These are phyloP conservation scores for Morbakka virulenta DNA, from an alignment of 30 jellyfish, hydroid and myxozoan genomes.

Conservation along the genomic window DNA sequence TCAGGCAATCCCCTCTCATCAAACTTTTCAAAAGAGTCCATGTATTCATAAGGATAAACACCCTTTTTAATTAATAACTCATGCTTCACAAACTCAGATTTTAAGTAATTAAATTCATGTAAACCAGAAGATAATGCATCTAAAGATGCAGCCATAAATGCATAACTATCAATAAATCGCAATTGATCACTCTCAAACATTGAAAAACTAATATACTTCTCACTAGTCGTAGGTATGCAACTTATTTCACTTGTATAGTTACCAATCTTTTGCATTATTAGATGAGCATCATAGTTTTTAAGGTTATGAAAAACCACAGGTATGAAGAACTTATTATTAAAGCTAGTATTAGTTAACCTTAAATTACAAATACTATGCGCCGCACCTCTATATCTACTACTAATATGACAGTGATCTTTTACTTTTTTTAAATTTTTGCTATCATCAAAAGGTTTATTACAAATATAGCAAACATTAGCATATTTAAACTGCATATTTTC, in stretches of 20 bases:
- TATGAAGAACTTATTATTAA: conserved; percentile 32
- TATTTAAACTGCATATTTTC: conserved; percentile 5
- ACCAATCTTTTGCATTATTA: conserved; percentile 51
- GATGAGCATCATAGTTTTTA: conserved; percentile 44
- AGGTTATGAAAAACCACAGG: conserved; percentile 59
- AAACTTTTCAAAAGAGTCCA: conserved; percentile 30
- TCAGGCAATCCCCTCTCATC: conserved; percentile 34
- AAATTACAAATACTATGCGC: conserved; percentile 48
- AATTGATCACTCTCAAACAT: conserved; percentile 21
- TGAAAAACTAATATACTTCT: conserved; percentile 32
- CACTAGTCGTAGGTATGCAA: conserved; percentile 12
- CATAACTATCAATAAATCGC: conserved; percentile 22
- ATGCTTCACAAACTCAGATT: neutral
- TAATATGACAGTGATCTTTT: conserved; percentile 46
- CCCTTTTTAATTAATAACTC: conserved; percentile 49
- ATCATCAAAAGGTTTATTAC: conserved; percentile 29
- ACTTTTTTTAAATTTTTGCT: too few relatives aligned
- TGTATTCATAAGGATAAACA: too few relatives aligned
- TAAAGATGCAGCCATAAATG: conserved; percentile 31
- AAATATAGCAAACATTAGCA: conserved; percentile 6
- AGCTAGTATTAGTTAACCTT: conserved; percentile 1
- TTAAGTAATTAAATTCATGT: neutral
- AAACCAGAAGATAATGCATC: conserved; percentile 18
- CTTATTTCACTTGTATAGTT: too few relatives aligned
- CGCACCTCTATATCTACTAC: conserved; percentile 51